Conservation (phyloP, 2,113 vertebrate species). For the Mesembrinibis cayennensis region DNA sequence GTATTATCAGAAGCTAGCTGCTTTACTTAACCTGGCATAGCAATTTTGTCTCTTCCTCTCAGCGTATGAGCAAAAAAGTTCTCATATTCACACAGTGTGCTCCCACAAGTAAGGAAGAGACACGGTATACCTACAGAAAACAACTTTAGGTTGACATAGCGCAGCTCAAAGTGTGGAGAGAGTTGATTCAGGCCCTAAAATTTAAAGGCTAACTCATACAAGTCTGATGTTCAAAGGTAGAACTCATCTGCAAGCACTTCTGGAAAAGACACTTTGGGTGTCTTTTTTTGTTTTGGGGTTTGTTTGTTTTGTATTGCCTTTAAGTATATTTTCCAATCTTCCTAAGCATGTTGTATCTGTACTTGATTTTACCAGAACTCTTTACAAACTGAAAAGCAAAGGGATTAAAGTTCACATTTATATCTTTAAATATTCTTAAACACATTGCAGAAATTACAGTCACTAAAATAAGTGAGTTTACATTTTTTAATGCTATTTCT, state of each 20-base stretch:
- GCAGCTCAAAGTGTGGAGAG: not conserved
- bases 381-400: not conserved
- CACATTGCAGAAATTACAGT: not conserved
- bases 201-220: not conserved
- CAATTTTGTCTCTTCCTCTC: not conserved
- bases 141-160: not conserved
- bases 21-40: not conserved
- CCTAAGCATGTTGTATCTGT: not conserved
- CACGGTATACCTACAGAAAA: not conserved
- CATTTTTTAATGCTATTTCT: not conserved
- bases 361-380: constrained; percentile 36
- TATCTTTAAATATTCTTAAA: not conserved
- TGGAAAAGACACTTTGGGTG: not conserved
- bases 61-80: not conserved
- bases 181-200: not conserved
- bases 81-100: not conserved
- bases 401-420: not conserved
- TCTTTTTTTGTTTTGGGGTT: not conserved
- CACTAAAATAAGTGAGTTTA: not conserved
- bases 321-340: not conserved
- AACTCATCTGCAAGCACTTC: not conserved
- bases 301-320: not conserved
- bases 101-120: not conserved
- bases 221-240: not conserved
- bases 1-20: not conserved